These are phyloP conservation scores for Caenorhabditis imperialis DNA, from an alignment of 2,888 invertebrate genomes.

Conservation along the genomic window DNA sequence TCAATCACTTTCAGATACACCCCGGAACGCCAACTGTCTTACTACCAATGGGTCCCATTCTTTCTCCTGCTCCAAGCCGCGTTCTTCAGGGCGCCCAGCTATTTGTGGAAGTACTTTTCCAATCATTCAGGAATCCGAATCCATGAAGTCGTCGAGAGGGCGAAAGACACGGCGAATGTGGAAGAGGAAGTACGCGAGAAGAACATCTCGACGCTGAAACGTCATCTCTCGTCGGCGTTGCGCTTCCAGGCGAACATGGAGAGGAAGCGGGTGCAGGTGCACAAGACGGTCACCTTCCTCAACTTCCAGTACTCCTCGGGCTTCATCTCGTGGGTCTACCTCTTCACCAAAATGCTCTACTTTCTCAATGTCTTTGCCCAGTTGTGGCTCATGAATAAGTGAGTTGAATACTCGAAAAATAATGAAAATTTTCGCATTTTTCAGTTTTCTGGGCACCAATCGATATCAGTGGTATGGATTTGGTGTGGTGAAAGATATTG, in stretches of 20 bases:
- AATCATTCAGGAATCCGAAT: slow-evolving; percentile 75
- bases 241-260: slow-evolving; percentile 71
- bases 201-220: slow-evolving; percentile 67
- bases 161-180: slow-evolving; percentile 69
- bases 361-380: slow-evolving; percentile 71
- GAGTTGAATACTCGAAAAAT: slow-evolving; percentile 23
- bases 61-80: slow-evolving; percentile 76
- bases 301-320: slow-evolving; percentile 74
- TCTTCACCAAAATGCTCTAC: slow-evolving; percentile 73
- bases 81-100: slow-evolving; percentile 74
- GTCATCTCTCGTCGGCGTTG: slow-evolving; percentile 71
- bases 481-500: slow-evolving; percentile 71
- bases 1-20: slow-evolving; percentile 58
- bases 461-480: slow-evolving; percentile 75
- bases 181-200: slow-evolving; percentile 65
- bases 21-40: slow-evolving; percentile 70
- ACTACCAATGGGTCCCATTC: slow-evolving; percentile 77
- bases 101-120: slow-evolving; percentile 74
- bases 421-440: slow-evolving; percentile 14
- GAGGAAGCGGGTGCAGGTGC: slow-evolving; percentile 62
- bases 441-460: slow-evolving; percentile 74
- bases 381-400: slow-evolving; percentile 74
- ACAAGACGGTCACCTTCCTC: slow-evolving; percentile 69
- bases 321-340: slow-evolving; percentile 73
- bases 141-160: slow-evolving; percentile 75